Evolutionary conservation across 2,113 vertebrate genomes (phyloP).

Genomic region (Gorsachius goisagi): DNA sequence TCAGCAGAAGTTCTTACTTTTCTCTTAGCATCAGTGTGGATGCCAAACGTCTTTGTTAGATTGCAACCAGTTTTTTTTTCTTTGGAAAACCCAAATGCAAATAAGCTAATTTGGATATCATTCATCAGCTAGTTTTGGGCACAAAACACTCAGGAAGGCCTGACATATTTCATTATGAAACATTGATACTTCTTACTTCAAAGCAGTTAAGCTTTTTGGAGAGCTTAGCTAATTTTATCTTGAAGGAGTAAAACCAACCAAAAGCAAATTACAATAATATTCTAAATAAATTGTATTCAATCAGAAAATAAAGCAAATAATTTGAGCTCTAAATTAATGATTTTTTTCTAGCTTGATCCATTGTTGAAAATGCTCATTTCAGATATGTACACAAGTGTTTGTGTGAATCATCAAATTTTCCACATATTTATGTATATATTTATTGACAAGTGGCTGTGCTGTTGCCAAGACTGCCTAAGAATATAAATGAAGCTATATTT

Average conservation of each 20-base stretch:
- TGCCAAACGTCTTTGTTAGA: background rate
- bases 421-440: background rate
- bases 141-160: background rate
- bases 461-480: background rate
- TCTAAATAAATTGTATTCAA: background rate
- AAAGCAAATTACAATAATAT: background rate
- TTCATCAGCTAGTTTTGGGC: background rate
- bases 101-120: background rate
- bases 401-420: constrained; percentile 2
- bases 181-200: background rate
- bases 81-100: background rate
- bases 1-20: background rate
- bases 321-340: background rate
- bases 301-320: background rate
- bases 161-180: background rate
- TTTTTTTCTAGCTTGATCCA: background rate
- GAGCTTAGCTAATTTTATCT: background rate
- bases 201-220: background rate
- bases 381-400: background rate
- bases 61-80: background rate
- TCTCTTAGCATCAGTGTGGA: background rate
- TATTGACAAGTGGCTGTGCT: background rate
- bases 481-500: constrained; percentile 22
- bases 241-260: background rate
- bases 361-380: background rate